Evolutionary conservation across 2,888 invertebrate species (phyloP), one percentile per base, ranked within the genome.

Genomic region (Saturnia pavonia): DNA sequence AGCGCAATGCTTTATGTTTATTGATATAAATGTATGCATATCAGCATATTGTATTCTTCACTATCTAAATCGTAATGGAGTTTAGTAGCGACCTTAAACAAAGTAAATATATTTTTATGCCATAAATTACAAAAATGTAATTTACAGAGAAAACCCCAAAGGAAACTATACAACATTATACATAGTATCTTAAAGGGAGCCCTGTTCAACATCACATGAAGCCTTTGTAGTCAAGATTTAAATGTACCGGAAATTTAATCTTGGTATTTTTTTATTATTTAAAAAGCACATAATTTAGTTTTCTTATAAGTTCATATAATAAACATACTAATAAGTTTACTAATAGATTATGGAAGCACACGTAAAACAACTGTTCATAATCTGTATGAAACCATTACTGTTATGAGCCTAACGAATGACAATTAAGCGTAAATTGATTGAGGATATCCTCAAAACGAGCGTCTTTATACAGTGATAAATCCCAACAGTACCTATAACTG

Each of bases 1-100:
- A 91, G 90, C 85, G 82, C 87, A 88, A 84, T 82, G 83, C 63
- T 70, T 45, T 60, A 67, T 67, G 60, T 68, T 27, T 68, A 45
- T 25, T 45, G 27, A 57, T 48, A 60, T 68, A 22, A 66, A 65
- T 51, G 27, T 51, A 51, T 69, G 54, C 11, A 60, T 27, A 22
- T 54, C 27, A 25, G 25, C 27, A 6, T 14, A 27, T 14, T 60
- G 7, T 27, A 0, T 14, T 27, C 25, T 27, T 1, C 25, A 12
- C 4, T 12, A 51, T 22, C 7, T 25, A 27, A 60, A 14, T 25
- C 14, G 27, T 14, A 60, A 27, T 9, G 14, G 25, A 27, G 9
- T 14, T 60, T 25, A 25, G 27, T 60, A 60, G 14, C 6, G 54
- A 54, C 54, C 54, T n/a, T 54, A 54, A 22, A 9, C 6, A 48